Conservation (phyloP, 2,797 vertebrate species). For the Psittacula derbiana region DNA sequence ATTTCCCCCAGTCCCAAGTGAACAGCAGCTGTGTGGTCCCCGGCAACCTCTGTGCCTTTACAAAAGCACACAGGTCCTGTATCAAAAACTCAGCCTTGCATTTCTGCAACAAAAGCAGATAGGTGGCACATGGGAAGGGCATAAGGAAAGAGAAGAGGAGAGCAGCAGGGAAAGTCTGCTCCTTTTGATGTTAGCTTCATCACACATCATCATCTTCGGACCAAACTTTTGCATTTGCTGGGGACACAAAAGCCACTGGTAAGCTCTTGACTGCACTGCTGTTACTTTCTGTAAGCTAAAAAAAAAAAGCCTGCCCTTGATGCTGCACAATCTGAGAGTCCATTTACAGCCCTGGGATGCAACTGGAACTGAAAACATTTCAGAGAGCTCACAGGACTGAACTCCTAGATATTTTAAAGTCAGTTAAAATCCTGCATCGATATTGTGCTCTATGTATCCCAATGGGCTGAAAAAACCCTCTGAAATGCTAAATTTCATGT, state of each 20-base stretch:
- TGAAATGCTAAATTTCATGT: neutral
- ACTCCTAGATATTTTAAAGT: neutral
- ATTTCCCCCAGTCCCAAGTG: neutral
- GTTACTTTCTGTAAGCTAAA: neutral
- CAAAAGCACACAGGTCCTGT: rapidly evolving
- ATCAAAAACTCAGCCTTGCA: neutral
- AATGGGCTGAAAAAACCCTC: neutral
- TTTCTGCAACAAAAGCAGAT: neutral
- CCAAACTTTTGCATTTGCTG: neutral
- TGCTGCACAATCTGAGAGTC: neutral
- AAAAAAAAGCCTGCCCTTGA: neutral
- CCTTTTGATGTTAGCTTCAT: neutral
- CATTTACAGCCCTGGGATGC: neutral
- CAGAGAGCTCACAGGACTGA: neutral
- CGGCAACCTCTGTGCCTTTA: neutral
- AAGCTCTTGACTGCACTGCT: neutral
- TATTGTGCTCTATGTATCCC: rapidly evolving
- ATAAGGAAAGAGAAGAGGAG: neutral
- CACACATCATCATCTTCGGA: neutral
- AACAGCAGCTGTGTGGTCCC: rapidly evolving
- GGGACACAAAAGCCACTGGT: neutral
- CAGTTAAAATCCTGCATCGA: neutral
- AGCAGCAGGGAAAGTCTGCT: neutral
- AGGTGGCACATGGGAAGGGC: rapidly evolving
- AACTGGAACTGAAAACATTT: neutral